Evolutionary conservation across 2,888 invertebrate species (phyloP), one percentile per base, ranked within the genome.

Genomic region (Tridacna gigas): DNA sequence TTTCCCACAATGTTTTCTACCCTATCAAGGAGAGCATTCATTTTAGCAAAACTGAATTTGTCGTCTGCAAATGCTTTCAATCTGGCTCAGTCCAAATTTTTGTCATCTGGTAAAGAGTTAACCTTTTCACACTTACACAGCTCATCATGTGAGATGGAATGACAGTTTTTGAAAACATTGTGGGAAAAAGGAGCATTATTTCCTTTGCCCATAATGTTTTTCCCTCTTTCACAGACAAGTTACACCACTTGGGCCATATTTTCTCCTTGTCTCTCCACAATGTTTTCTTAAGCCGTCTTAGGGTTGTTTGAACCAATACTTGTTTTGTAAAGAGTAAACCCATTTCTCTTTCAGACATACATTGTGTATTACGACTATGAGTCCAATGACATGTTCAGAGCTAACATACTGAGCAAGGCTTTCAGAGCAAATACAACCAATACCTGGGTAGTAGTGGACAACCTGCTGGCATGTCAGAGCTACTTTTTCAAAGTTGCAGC

Each of bases 401-500:
- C 75, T 3, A 77, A 76, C 48, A 63, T 82, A 4, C 63, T 85
- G 37, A 75, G 79, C 11, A 13, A 74, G 15, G 90, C 90, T 2
- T 66, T 56, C n/a, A 71, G 60, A 7, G 48, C 56, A 22, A 25
- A 45, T 2, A 67, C 82, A 0, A 75, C 56, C 1, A 74, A 74
- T 15, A 61, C 66, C 45, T 74, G 9, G 13, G 79, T 80, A 0
- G n/a, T 82, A 0, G 77, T 91, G 12, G 18, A n/a, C 0, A 71
- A 80, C n/a, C 83, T 92, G 26, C 47, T 80, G n/a, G 88, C 91
- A 0, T 92, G 92, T 79, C 90, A 90, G 66, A 63, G 86, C 0
- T 92, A 92, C 83, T 80, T 77, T 22, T 88, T 91, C 74, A 61
- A 84, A 15, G 89, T 92, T 0, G 91, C 87, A 13, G 84, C 89